phyloP scores from a whole-genome alignment of 2,797 vertebrate species.

The Pseudocheirus occidentalis region DNA sequence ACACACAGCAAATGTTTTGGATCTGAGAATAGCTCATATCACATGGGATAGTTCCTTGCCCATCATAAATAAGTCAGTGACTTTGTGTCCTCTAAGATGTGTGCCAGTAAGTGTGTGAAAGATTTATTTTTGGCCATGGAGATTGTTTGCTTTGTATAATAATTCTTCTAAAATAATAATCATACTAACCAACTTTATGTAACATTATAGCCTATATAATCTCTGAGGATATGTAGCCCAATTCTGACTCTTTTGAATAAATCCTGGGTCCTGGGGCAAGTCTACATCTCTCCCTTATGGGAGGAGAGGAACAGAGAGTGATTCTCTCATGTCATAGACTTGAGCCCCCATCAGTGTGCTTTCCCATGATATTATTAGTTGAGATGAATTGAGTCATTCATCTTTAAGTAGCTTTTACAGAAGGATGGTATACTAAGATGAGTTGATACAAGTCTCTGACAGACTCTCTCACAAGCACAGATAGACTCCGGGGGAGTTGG shows the following conservation, averaged over 20 bases:
- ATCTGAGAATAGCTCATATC: background rate
- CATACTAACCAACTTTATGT: background rate
- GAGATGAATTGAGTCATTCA: background rate
- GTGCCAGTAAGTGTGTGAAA: background rate
- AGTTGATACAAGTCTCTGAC: background rate
- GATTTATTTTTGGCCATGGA: slow-evolving; percentile 6
- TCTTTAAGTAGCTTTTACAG: background rate
- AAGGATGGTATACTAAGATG: background rate
- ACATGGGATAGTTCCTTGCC: background rate
- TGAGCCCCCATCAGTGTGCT: background rate
- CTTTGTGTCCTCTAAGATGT: background rate
- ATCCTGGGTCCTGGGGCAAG: background rate
- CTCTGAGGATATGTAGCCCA: background rate
- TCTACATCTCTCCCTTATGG: background rate
- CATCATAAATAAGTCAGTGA: background rate
- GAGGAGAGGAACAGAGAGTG: background rate
- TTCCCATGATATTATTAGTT: background rate
- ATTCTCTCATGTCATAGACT: background rate
- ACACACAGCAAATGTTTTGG: slow-evolving; percentile 15
- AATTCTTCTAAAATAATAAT: background rate
- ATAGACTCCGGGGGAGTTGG: background rate
- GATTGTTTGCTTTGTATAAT: background rate
- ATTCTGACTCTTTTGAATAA: background rate
- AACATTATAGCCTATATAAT: background rate
- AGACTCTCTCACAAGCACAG: background rate